These are phyloP conservation scores for Sphenodon punctatus DNA, from an alignment of 2,797 vertebrate species.

Conservation along the genomic window DNA sequence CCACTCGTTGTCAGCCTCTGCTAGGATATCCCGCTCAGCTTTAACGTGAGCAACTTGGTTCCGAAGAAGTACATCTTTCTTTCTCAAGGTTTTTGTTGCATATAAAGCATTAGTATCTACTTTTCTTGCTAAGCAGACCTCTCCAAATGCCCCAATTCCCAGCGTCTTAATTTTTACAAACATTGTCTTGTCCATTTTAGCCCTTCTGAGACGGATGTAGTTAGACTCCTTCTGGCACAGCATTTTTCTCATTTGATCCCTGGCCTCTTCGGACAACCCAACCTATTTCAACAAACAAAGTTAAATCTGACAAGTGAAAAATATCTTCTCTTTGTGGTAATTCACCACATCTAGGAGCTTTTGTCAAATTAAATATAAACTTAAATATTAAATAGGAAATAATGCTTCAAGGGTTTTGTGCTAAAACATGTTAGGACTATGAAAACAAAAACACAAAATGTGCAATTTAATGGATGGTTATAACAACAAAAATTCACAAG, in stretches of 20 bases:
- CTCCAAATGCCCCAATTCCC: constrained; percentile 95
- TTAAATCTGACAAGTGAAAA: constrained; percentile 45
- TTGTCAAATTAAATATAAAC: constrained; percentile 59
- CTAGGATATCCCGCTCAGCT: constrained; percentile 96
- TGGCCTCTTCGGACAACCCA: constrained; percentile 92
- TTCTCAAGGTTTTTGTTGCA: constrained; percentile 96
- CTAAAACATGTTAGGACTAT: constrained; percentile 58
- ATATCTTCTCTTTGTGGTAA: constrained; percentile 25
- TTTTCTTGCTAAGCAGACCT: constrained; percentile 94
- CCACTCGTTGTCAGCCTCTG: constrained; percentile 98
- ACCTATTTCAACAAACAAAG: constrained; percentile 83
- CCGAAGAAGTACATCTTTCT: constrained; percentile 94
- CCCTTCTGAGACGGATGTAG: constrained; percentile 95
- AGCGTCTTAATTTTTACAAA: constrained; percentile 97
- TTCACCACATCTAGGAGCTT: constrained; percentile 36
- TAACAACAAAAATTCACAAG: constrained; percentile 48
- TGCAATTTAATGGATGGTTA: constrained; percentile 50
- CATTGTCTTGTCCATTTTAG: constrained; percentile 99
- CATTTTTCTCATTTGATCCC: constrained; percentile 99
- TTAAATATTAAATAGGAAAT: constrained; percentile 54
- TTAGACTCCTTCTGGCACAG: constrained; percentile 97
- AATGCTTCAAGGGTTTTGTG: not conserved
- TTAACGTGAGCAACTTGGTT: constrained; percentile 99
- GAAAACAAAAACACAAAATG: constrained; percentile 58
- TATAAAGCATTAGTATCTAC: constrained; percentile 95